Percentiles rank a stretch among this genome's conserved stretches.
These are phyloP conservation scores for Panthera tigris DNA, from an alignment of 2,113 vertebrate genomes.

Conservation along the genomic window DNA sequence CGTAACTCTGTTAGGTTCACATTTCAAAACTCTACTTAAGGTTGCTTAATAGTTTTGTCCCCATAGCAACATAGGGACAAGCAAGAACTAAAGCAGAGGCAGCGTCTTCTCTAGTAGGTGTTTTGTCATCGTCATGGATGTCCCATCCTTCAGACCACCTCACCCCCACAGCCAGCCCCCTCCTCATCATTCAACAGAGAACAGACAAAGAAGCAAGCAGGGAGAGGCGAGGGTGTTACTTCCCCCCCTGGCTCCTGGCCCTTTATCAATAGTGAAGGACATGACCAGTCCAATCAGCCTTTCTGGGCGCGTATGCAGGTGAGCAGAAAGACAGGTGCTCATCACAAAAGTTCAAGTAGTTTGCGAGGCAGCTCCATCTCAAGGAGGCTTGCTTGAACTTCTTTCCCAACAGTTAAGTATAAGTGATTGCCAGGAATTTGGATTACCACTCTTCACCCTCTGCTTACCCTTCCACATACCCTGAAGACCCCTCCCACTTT, in stretches of 20 bases:
- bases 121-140: neutral
- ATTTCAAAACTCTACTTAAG: constrained; percentile 26
- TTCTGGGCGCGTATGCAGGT: neutral
- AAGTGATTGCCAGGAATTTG: neutral
- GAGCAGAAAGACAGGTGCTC: neutral
- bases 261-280: neutral
- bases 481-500: neutral
- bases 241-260: neutral
- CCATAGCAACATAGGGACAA: neutral
- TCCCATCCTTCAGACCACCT: neutral
- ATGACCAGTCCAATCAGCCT: neutral
- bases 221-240: no score
- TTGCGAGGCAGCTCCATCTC: neutral
- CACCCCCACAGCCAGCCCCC: neutral
- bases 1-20: neutral
- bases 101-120: neutral
- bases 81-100: neutral
- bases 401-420: neutral
- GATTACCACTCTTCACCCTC: no score
- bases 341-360: neutral
- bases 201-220: neutral
- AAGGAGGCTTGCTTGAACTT: neutral
- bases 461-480: neutral
- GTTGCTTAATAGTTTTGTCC: neutral
- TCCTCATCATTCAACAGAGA: neutral